Percentiles rank a stretch among this genome's conserved stretches.
These are phyloP conservation scores for Cherax quadricarinatus DNA, from an alignment of 1,140 invertebrate species.

Conservation along the genomic window DNA sequence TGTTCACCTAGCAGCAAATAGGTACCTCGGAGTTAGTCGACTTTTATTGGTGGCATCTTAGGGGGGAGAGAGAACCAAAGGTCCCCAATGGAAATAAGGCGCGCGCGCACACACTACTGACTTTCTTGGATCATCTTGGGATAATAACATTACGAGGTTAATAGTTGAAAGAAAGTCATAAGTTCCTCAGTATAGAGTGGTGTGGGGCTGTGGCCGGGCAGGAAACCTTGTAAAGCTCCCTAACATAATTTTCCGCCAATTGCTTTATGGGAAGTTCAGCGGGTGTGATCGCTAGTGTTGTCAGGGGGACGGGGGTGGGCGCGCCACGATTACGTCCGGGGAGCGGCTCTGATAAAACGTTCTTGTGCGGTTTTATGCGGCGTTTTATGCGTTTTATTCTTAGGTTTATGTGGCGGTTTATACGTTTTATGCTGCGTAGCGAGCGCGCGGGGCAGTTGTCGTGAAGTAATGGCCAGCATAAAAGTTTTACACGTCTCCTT, in stretches of 20 bases:
- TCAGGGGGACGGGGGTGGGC: not conserved
- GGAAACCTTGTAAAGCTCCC: not conserved
- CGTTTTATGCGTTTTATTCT: slow-evolving; percentile 64
- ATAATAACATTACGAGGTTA: no score
- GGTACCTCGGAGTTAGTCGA: no score
- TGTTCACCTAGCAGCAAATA: not conserved
- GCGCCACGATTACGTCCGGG: not conserved
- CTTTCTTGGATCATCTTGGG: no score
- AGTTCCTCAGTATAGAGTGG: not conserved
- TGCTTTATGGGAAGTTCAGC: slow-evolving; percentile 16
- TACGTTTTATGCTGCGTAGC: slow-evolving; percentile 63
- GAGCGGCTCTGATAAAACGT: slow-evolving; percentile 59
- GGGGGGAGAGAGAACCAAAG: no score
- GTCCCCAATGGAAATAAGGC: no score
- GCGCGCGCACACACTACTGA: no score
- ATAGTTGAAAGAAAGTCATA: not conserved
- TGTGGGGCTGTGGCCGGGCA: not conserved
- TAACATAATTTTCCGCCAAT: slow-evolving; percentile 49
- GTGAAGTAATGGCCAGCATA: slow-evolving; percentile 64
- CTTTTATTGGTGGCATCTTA: no score
- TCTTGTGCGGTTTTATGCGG: slow-evolving; percentile 68
- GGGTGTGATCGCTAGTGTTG: slow-evolving; percentile 3
- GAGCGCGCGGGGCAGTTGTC: slow-evolving; percentile 63
- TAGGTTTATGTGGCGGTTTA: slow-evolving; percentile 65
- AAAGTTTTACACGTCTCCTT: slow-evolving; percentile 63